Evolutionary conservation across 2,888 invertebrate species (phyloP).

Genomic region (Diaphora mendica): DNA sequence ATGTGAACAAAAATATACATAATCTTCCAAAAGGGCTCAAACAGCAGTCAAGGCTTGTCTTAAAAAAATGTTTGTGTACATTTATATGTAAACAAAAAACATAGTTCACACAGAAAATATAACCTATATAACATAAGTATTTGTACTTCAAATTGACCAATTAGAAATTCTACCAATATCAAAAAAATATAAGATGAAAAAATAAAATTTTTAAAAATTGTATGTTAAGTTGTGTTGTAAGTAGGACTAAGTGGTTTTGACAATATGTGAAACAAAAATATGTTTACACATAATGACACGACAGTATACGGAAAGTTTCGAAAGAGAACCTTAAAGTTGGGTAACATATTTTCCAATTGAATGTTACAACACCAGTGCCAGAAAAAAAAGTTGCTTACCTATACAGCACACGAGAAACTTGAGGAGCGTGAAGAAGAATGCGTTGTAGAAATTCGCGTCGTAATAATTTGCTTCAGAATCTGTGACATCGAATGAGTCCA

Average conservation of each 20-base stretch:
- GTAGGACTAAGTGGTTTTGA: not conserved
- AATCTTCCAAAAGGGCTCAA: not conserved
- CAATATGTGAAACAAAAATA: constrained; percentile 21
- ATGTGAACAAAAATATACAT: not conserved
- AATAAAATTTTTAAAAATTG: too few species aligned
- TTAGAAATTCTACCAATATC: not conserved
- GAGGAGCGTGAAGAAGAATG: constrained; percentile 86
- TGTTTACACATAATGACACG: constrained; percentile 45
- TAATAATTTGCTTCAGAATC: constrained; percentile 80
- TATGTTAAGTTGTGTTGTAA: not conserved
- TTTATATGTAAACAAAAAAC: not conserved
- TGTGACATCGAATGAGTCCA: constrained; percentile 71
- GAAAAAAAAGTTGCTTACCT: constrained; percentile 78
- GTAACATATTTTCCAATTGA: constrained; percentile 59
- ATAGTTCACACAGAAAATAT: not conserved
- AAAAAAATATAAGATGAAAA: not conserved
- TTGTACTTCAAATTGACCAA: not conserved
- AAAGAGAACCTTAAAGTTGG: constrained; percentile 44
- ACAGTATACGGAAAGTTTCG: constrained; percentile 44
- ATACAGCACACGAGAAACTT: constrained; percentile 89
- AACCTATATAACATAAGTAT: not conserved
- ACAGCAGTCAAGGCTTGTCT: not conserved
- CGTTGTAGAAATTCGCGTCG: constrained; percentile 87
- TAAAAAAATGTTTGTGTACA: not conserved
- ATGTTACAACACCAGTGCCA: constrained; percentile 37